Conservation (phyloP, 2,113 vertebrate genomes). For the Apodemus sylvaticus region DNA sequence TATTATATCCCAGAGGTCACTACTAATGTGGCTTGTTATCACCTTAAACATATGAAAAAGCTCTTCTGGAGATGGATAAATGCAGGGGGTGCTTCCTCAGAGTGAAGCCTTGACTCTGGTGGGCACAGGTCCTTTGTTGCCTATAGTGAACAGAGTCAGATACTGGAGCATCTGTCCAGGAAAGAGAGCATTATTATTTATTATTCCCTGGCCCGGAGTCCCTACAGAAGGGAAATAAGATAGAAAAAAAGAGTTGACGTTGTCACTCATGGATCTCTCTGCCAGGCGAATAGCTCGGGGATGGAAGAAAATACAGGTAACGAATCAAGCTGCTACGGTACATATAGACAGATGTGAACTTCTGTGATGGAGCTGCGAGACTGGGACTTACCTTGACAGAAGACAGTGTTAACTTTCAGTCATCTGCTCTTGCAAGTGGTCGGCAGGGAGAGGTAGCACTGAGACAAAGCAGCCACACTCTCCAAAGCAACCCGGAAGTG, state of each 20-base stretch:
- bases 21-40: neutral
- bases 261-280: neutral
- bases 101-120: neutral
- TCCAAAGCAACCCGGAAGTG: neutral
- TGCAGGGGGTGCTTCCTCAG: neutral
- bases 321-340: neutral
- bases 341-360: neutral
- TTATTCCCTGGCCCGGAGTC: neutral
- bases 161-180: neutral
- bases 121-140: neutral
- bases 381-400: neutral
- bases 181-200: neutral
- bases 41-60: neutral
- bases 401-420: neutral
- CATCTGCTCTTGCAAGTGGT: neutral
- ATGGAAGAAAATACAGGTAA: neutral
- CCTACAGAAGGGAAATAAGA: neutral
- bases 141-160: neutral
- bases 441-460: neutral
- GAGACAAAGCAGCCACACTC: neutral
- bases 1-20: neutral
- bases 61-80: neutral
- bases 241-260: neutral
- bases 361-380: neutral
- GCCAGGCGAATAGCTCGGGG: neutral